A percentile compares a stretch with the other conserved stretches of the same genome.
Conservation (phyloP, 2,113 vertebrate species). For the Tapirus terrestris region DNA sequence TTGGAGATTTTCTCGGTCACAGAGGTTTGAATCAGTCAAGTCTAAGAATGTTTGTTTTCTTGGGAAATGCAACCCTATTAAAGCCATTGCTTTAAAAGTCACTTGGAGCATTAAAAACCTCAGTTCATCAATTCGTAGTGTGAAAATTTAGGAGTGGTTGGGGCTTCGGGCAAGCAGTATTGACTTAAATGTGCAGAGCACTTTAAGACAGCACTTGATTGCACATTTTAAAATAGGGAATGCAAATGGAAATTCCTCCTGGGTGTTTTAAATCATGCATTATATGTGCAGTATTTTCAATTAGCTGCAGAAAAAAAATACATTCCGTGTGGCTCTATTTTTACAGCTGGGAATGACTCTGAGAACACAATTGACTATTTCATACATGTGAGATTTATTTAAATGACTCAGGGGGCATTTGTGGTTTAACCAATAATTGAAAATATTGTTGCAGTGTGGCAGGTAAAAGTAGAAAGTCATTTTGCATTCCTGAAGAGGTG, state of each 20-base stretch:
- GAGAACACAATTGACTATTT: slow-evolving; percentile 78
- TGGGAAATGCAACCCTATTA: slow-evolving; percentile 32
- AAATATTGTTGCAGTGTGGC: slow-evolving; percentile 72
- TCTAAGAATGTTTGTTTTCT: slow-evolving; percentile 40
- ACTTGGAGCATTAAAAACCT: slow-evolving; percentile 55
- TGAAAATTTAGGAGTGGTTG: slow-evolving; percentile 65
- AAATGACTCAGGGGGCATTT: slow-evolving; percentile 73
- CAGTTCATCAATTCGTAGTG: slow-evolving; percentile 47
- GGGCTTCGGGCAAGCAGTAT: slow-evolving; percentile 65
- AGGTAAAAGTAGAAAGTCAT: slow-evolving; percentile 66
- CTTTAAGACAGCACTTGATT: slow-evolving; percentile 72
- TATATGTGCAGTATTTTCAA: slow-evolving; percentile 81
- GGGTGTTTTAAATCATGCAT: slow-evolving; percentile 78
- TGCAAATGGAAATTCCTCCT: slow-evolving; percentile 77
- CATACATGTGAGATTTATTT: slow-evolving; percentile 78
- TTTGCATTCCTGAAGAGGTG: slow-evolving; percentile 42
- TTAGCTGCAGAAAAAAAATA: slow-evolving; percentile 73
- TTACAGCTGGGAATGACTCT: slow-evolving; percentile 79
- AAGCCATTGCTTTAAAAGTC: slow-evolving; percentile 71
- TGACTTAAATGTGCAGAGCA: slow-evolving; percentile 64
- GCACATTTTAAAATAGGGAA: slow-evolving; percentile 72
- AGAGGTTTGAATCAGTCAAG: neutral
- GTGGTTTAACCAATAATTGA: slow-evolving; percentile 75
- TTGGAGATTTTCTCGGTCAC: neutral
- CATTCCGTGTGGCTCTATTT: slow-evolving; percentile 71